These are phyloP conservation scores for Antheraea pernyi DNA, from an alignment of 1,140 invertebrate species.

Conservation along the genomic window DNA sequence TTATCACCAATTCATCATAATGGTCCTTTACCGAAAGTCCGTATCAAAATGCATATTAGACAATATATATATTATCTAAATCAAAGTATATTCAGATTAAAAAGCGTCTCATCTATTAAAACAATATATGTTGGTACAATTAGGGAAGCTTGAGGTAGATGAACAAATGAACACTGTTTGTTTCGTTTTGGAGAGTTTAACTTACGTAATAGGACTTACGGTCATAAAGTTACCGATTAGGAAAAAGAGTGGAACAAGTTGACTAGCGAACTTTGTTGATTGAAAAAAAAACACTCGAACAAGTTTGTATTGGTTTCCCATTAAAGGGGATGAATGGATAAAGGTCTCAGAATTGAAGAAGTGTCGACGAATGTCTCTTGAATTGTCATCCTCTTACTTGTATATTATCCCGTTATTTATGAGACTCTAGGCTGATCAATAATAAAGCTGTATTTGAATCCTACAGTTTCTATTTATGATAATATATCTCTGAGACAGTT, in stretches of 20 bases:
- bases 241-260: conserved; percentile 14
- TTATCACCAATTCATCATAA: too few species aligned
- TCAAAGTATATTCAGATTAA: too few species aligned
- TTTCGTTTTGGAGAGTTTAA: neutral
- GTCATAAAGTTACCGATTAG: conserved; percentile 11
- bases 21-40: too few species aligned
- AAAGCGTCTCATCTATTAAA: too few species aligned
- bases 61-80: too few species aligned
- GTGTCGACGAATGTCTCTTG: neutral
- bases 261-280: conserved; percentile 20
- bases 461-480: too few species aligned
- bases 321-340: conserved; percentile 9
- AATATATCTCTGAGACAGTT: too few species aligned
- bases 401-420: neutral
- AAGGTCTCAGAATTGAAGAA: neutral
- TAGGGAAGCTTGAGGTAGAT: too few species aligned
- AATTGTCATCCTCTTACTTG: neutral
- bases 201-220: neutral
- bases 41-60: too few species aligned
- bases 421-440: too few species aligned
- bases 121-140: too few species aligned
- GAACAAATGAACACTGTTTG: neutral
- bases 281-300: conserved; percentile 24
- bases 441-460: too few species aligned
- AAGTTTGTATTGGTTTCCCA: conserved; percentile 27